A percentile compares a stretch with the other conserved stretches of the same genome.
Conservation (phyloP, 2,888 invertebrate species). For the Fragum sueziense region DNA sequence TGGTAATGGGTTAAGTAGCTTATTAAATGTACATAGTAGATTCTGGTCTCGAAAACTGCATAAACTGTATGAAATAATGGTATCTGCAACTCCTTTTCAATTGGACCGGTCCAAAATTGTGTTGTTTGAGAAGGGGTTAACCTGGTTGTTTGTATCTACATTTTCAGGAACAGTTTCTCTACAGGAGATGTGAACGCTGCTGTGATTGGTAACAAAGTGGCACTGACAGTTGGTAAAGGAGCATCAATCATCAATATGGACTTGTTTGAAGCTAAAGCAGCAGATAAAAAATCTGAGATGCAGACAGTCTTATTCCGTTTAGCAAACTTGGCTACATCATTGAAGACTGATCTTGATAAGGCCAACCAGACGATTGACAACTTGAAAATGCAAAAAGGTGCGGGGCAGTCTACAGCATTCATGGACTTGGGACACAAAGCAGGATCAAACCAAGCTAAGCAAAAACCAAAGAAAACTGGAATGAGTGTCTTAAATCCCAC, state of each 20-base stretch:
- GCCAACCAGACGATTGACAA: conserved; percentile 72
- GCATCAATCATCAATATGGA: conserved; percentile 66
- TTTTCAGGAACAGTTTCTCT: conserved; percentile 72
- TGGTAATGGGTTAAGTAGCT: too few relatives aligned
- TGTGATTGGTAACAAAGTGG: conserved; percentile 72
- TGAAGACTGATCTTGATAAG: conserved; percentile 69
- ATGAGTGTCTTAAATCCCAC: conserved; percentile 80
- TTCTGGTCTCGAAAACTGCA: neutral
- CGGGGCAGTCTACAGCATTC: conserved; percentile 54
- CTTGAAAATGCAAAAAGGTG: conserved; percentile 66
- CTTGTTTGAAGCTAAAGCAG: conserved; percentile 77
- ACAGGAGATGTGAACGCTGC: conserved; percentile 71
- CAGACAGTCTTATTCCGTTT: conserved; percentile 73
- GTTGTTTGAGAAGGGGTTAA: neutral
- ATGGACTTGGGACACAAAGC: conserved; percentile 72
- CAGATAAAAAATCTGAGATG: conserved; percentile 75
- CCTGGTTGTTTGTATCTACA: conserved; percentile 12
- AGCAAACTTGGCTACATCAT: conserved; percentile 67
- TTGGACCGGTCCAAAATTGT: neutral
- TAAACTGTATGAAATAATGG: too few relatives aligned
- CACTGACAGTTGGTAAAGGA: conserved; percentile 74
- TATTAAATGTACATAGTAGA: neutral
- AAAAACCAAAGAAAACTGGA: conserved; percentile 73
- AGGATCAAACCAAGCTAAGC: conserved; percentile 65
- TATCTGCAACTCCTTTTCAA: neutral